Percentiles rank a stretch among this genome's conserved stretches.
Evolutionary conservation across 1,140 invertebrate species (phyloP).

Genomic region (Aphelinus certus): DNA sequence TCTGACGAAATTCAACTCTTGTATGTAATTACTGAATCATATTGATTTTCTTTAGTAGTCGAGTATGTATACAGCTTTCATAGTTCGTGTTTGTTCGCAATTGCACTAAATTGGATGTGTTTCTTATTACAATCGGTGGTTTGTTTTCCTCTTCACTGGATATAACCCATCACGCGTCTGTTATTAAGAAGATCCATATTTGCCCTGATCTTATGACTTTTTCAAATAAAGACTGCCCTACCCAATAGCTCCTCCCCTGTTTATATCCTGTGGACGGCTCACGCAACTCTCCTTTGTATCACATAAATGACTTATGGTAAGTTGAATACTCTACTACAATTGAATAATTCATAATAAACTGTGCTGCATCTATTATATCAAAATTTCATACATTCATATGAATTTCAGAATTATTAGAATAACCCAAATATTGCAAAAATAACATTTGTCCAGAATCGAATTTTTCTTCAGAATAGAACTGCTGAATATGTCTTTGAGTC

Average conservation of each 20-base stretch:
- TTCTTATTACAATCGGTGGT: slow-evolving; percentile 13
- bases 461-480: too few species aligned
- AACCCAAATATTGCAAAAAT: too few species aligned
- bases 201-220: slow-evolving; percentile 47
- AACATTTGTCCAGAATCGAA: too few species aligned
- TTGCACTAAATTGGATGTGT: slow-evolving; percentile 17
- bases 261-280: slow-evolving; percentile 13
- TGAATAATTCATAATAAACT: slow-evolving; percentile 9
- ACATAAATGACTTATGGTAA: slow-evolving; percentile 18
- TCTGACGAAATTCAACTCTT: too few species aligned
- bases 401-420: too few species aligned
- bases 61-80: too few species aligned
- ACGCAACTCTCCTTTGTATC: slow-evolving; percentile 21
- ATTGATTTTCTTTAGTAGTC: too few species aligned
- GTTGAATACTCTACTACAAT: not conserved
- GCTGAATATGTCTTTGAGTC: too few species aligned
- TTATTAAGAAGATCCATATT: slow-evolving; percentile 46
- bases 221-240: slow-evolving; percentile 35
- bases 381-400: too few species aligned
- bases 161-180: slow-evolving; percentile 18
- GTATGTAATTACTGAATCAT: too few species aligned
- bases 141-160: slow-evolving; percentile 28
- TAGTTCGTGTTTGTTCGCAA: too few species aligned
- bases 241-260: slow-evolving; percentile 7
- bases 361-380: not conserved